Conservation (phyloP, 2,888 invertebrate species). For the Calliopum simillimum region DNA sequence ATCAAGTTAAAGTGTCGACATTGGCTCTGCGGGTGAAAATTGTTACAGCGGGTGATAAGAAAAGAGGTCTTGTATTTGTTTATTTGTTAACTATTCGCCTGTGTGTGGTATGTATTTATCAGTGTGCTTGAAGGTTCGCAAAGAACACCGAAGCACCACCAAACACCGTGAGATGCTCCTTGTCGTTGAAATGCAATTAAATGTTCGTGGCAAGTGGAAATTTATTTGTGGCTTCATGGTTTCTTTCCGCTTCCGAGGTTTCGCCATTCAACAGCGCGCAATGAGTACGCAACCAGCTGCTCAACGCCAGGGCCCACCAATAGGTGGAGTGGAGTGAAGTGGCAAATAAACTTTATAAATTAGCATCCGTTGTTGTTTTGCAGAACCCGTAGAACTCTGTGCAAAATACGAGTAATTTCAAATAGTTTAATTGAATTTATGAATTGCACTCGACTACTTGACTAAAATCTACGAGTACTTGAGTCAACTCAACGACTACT, state of each 20-base stretch:
- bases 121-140: not conserved
- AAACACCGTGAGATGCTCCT: not conserved
- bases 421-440: constrained; percentile 44
- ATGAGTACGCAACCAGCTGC: not conserved
- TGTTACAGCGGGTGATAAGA: not conserved
- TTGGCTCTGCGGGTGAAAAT: not conserved
- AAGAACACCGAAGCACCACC: too few species aligned
- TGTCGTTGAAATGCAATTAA: constrained; percentile 40
- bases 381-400: constrained; percentile 6
- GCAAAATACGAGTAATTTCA: constrained; percentile 22
- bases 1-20: constrained; percentile 29
- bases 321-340: constrained; percentile 5
- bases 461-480: too few species aligned
- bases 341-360: constrained; percentile 40
- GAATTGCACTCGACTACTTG: constrained; percentile 36
- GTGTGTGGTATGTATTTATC: constrained; percentile 2
- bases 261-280: not conserved
- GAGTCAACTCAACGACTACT: too few species aligned
- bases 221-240: constrained; percentile 41
- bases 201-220: constrained; percentile 14
- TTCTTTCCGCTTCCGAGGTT: constrained; percentile 14
- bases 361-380: constrained; percentile 37
- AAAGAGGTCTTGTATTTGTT: not conserved
- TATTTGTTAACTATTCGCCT: not conserved
- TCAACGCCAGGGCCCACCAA: too few species aligned